Percentiles rank a stretch among this genome's conserved stretches.
These are phyloP conservation scores for Leptinotarsa juncta DNA, from an alignment of 2,888 invertebrate species.

Conservation along the genomic window DNA sequence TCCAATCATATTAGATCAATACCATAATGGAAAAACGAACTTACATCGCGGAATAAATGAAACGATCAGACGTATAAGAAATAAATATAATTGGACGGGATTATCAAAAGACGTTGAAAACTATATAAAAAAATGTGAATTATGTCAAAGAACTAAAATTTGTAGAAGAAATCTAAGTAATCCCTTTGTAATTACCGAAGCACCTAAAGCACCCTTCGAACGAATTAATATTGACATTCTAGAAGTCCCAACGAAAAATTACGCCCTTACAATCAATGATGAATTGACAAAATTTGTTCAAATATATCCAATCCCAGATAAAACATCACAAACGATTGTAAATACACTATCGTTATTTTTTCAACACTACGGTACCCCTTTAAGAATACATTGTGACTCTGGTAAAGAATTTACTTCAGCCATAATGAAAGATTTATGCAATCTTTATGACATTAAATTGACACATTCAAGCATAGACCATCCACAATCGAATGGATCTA, in stretches of 20 bases:
- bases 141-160: too few species aligned
- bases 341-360: background rate
- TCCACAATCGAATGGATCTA: background rate
- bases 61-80: background rate
- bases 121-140: background rate
- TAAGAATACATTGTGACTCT: background rate
- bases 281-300: background rate
- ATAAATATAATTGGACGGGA: background rate
- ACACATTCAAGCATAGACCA: background rate
- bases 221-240: background rate
- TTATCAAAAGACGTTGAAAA: background rate
- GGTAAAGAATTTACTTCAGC: background rate
- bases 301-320: background rate
- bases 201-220: too few species aligned
- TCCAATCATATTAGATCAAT: too few species aligned
- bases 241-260: background rate
- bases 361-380: background rate
- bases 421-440: constrained; percentile 19
- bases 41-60: too few species aligned
- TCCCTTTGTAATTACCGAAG: too few species aligned
- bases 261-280: background rate
- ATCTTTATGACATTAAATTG: background rate
- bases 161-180: too few species aligned
- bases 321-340: background rate
- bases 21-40: too few species aligned